A percentile compares a stretch with the other conserved stretches of the same genome.
Conservation (phyloP, 2,113 vertebrate species). For the Chionodraco myersi region DNA sequence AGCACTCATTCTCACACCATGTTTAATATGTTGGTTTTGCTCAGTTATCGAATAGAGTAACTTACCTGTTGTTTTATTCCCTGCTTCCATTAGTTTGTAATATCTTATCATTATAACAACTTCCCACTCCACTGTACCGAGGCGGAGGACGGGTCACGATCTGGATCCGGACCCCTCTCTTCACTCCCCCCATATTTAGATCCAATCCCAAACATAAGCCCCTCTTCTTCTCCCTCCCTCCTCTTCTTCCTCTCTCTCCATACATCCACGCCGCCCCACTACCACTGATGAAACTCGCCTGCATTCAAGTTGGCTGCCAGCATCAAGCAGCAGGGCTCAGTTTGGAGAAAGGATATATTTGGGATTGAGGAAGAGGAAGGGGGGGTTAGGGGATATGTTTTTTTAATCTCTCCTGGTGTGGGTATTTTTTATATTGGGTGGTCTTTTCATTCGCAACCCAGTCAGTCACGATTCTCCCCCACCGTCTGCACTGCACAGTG, state of each 20-base stretch:
- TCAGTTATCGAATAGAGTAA: constrained; percentile 35
- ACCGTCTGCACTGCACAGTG: constrained; percentile 97
- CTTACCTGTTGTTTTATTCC: constrained; percentile 59
- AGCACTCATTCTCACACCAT: constrained; percentile 41
- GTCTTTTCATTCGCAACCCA: constrained; percentile 90
- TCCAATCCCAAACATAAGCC: constrained; percentile 50
- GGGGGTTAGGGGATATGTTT: constrained; percentile 53
- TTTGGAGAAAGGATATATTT: constrained; percentile 31
- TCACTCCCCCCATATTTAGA: constrained; percentile 53
- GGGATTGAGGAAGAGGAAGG: not conserved
- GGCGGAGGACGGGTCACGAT: constrained; percentile 88
- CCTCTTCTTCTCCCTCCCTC: not conserved
- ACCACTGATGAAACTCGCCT: constrained; percentile 75
- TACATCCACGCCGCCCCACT: constrained; percentile 41
- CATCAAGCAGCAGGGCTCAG: constrained; percentile 68
- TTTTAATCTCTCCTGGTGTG: constrained; percentile 32
- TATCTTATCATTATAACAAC: constrained; percentile 49
- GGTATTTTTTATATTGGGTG: constrained; percentile 76
- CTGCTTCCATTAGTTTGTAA: constrained; percentile 53
- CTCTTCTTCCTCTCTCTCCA: not conserved
- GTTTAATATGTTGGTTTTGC: constrained; percentile 49
- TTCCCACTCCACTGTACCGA: constrained; percentile 86
- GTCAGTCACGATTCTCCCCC: constrained; percentile 98
- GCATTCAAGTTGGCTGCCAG: constrained; percentile 85
- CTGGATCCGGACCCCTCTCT: constrained; percentile 83